Evolutionary conservation across 2,888 invertebrate genomes (phyloP), one percentile per base, ranked within the genome.

Genomic region (Scaptodrosophila latifasciaeformis): DNA sequence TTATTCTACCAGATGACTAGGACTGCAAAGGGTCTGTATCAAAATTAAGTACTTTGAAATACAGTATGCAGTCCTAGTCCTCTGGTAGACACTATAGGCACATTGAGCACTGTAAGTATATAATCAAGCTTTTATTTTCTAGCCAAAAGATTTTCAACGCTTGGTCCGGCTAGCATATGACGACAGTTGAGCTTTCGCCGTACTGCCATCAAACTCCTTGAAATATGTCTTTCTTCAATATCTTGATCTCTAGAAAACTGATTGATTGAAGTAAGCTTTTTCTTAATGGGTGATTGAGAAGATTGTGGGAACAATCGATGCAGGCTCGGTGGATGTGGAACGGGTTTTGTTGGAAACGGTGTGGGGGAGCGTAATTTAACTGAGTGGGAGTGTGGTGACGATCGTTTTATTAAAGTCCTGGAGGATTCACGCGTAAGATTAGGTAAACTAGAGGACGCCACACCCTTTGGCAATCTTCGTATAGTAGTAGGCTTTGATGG

Each of bases 361-460:
- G 17, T 15, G 15, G 13, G 18, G 15, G 18, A 24, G 4, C 24
- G 3, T 7, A 5, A 7, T 24, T 24, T 24, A 3, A 24, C 7
- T 7, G 24, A 24, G 24, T 7, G 7, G 7, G 24, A 3, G n/a
- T n/a, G n/a, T n/a, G n/a, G n/a, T n/a, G n/a, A n/a, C n/a, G n/a
- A n/a, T n/a, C n/a, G n/a, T n/a, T n/a, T n/a, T n/a, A n/a, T n/a
- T n/a, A n/a, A n/a, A n/a, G n/a, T n/a, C n/a, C n/a, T n/a, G 15
- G 37, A 9, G 37, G 1, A 42, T 10, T 9, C 18, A 10, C 42
- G 31, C 34, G 49, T 43, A n/a, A 67, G 15, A 30, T 67, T 49
- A 1, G 71, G 68, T 65, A 71, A 47, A 46, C 67, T 71, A 19
- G 31, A 24, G 1, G 64, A 47, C 1, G 43, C 44, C 1, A 29